Base-by-base conservation (phyloP, 1,140 invertebrate genomes). In the Lepidurus packardi region DNA sequence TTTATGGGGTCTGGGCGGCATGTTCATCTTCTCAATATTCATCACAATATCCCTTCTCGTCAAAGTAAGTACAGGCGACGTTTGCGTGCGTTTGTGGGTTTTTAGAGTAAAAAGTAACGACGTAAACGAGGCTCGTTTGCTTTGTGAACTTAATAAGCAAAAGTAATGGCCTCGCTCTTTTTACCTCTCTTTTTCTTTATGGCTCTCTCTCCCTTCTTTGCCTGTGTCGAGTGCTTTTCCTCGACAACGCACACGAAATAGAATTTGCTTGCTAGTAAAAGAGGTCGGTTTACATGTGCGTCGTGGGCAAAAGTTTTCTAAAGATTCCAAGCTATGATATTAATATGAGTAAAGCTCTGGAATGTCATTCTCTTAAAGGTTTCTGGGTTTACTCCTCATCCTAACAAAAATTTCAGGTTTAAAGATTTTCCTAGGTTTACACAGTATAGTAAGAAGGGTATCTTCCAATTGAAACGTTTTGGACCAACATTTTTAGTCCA, bases 21-120 rank as follows among this genome's bases (percentile, higher is more conserved):
- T 98, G 95, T 97, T 97, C 86, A 93, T 97, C 85, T 96, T 97
- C 87, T 97, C 96, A 84, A 94, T 98, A 84, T 94, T 98, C 88
- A 95, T 98, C 86, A 98, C 96, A 80, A 97, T 98, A 86, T 96
- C 94, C 80, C 92, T 97, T 85, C 90, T 97, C 82, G 94, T 97
- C 86, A 95, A 94, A 91, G 94, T 92, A 88, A 87, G 53, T 65
- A 65, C 53, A 16, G 53, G 16, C 21, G 16, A 65, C 4, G 53
- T 65, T 65, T 21, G 53, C 21, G n/a, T 9, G 53, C 16, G 53
- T 65, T 7, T 16, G 53, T 21, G 53, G 21, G 53, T 13, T 65
- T 13, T 21, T 65, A 65, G 21, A 65, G 53, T 65, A 65, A 65
- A 65, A 65, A 65, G 53, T 7, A 65, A 65, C 34, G 34, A 34